Evolutionary conservation across 1,140 invertebrate species (phyloP).

Genomic region (silkworm (Bombyx mori)): ASM3026992v2 NC_085119.1:9429001-9429500

Average conservation of each 20-base stretch:
- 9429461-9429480: conserved; percentile 10
- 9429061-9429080: too few species aligned
- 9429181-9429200: neutral
- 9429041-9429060: too few species aligned
- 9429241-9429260: neutral
- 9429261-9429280: conserved; percentile 1
- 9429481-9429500: conserved; percentile 1
- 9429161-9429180: neutral
- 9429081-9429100: too few species aligned
- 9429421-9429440: conserved; percentile 21
- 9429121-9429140: too few species aligned
- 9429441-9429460: conserved; percentile 6
- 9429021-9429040: neutral
- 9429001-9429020: neutral
- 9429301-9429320: neutral
- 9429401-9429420: conserved; percentile 18
- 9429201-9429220: neutral
- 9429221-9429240: neutral
- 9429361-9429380: conserved; percentile 27
- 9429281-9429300: conserved; percentile 3
- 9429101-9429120: too few species aligned
- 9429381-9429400: conserved; percentile 23
- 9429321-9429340: conserved; percentile 15
- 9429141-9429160: too few species aligned
- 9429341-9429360: conserved; percentile 27